These are phyloP conservation scores for Nemapogon koenigi DNA, from an alignment of 2,888 invertebrate genomes.

Conservation along the genomic window DNA sequence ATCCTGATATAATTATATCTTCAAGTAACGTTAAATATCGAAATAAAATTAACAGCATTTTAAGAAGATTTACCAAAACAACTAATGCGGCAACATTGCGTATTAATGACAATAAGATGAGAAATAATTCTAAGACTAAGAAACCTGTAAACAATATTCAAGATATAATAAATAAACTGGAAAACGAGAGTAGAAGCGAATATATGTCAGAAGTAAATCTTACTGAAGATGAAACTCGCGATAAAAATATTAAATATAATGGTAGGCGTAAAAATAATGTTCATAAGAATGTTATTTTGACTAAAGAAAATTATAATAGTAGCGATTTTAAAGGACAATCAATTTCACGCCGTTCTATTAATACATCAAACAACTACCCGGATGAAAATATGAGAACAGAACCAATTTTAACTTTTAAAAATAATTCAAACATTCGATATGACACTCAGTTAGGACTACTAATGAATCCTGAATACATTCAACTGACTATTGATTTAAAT, in stretches of 20 bases:
- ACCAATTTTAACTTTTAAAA: too few species aligned
- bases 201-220: constrained; percentile 25
- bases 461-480: background rate
- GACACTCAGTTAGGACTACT: background rate
- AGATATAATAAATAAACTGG: constrained; percentile 43
- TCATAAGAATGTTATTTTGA: background rate
- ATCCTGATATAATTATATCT: constrained; percentile 37
- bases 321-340: too few species aligned
- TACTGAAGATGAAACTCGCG: constrained; percentile 28
- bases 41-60: constrained; percentile 31
- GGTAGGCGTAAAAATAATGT: background rate
- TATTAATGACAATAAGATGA: constrained; percentile 10
- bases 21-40: constrained; percentile 29
- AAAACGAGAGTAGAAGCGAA: constrained; percentile 22
- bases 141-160: constrained; percentile 42
- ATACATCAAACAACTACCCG: too few species aligned
- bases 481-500: constrained; percentile 39
- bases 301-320: background rate
- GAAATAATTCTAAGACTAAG: constrained; percentile 17
- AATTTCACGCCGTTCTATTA: too few species aligned
- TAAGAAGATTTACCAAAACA: constrained; percentile 25
- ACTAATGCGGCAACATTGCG: too few species aligned
- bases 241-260: background rate
- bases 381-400: background rate
- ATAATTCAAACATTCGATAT: background rate